Evolutionary conservation across 2,888 invertebrate species (phyloP), one percentile per base, ranked within the genome.

Genomic region (Crepidodera aurea): DNA sequence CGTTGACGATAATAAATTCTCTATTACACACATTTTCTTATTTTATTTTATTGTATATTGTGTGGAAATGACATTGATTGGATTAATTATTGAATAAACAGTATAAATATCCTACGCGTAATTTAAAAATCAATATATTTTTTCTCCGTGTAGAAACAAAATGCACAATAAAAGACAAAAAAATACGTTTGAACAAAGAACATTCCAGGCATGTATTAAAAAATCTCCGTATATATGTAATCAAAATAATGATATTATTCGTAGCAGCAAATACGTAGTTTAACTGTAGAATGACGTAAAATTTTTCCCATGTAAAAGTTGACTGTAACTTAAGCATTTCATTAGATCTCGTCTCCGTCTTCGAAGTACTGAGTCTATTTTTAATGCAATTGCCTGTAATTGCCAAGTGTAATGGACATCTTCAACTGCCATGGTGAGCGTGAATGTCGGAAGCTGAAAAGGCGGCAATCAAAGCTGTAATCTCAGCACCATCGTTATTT

Each of bases 371-470:
- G 44, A 69, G 69, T 72, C 69, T 74, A 73, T 73, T 72, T 73
- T 73, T 72, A 71, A 70, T 69, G 69, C 68, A 71, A 71, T 73
- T 66, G 68, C 60, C 69, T 68, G 69, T 74, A 75, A 75, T 75
- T 75, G 73, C 72, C 65, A 73, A 68, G 67, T 69, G 72, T 73
- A 76, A 77, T 76, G 73, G 74, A 76, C 73, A 74, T 75, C 72
- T 74, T 75, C 69, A 73, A 75, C 72, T 71, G 70, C 70, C 71
- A 73, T 71, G 73, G 70, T 70, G 71, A 70, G 72, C 71, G 73
- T 73, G 73, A 73, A 77, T 76, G 77, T 76, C 77, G 76, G 77
- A 76, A 77, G 76, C 75, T 71, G 73, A 71, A 75, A 74, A 74
- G 73, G 73, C 72, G 70, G 73, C 72, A 73, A 75, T 76, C 76